Evolutionary conservation across 2,888 invertebrate species (phyloP), one percentile per base, ranked within the genome.

Genomic region (Scrobipalpa costella): DNA sequence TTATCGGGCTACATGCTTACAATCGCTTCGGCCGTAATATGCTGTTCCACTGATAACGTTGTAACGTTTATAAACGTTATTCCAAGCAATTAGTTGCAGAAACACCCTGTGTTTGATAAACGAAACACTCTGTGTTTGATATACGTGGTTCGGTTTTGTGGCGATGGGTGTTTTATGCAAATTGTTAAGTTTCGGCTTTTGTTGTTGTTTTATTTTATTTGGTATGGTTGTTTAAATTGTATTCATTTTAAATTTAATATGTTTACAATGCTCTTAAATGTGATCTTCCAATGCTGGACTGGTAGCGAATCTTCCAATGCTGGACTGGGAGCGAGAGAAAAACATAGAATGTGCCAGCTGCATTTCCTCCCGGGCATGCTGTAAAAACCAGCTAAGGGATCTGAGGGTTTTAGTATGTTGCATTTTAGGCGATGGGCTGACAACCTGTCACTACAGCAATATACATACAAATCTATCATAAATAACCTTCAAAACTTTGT

Each of bases 71-170:
- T 60, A 55, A 47, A 60, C 82, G 85, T 77, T 81, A 79, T 84
- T 84, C 83, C 72, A 72, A 74, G 84, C 89, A 78, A 86, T 88
- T 88, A 88, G 88, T 88, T 84, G 86, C 89, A 88, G 85, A 79
- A 80, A 79, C 81, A 85, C 82, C 83, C 84, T 79, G 70, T 73
- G 75, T 79, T 81, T 86, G 86, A 90, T 86, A 86, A 86, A 87
- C 79, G 59, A 79, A 80, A 79, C 81, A 85, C 82, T 83, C 84
- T 79, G 70, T 73, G 75, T 79, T 81, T 86, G 86, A 90, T 86
- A 86, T 86, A 87, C 52, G 38, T n/a, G 6, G 61, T 52, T 62
- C 55, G 55, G 27, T 55, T 44, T 57, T 34, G 57, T 44, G 40
- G 13, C 21, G 17, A 57, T 19, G 55, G 34, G 13, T 57, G 55